Percentiles rank a stretch among this genome's conserved stretches.
Evolutionary conservation across 2,797 vertebrate species (phyloP).

Genomic region (Typhlichthys subterraneus): DNA sequence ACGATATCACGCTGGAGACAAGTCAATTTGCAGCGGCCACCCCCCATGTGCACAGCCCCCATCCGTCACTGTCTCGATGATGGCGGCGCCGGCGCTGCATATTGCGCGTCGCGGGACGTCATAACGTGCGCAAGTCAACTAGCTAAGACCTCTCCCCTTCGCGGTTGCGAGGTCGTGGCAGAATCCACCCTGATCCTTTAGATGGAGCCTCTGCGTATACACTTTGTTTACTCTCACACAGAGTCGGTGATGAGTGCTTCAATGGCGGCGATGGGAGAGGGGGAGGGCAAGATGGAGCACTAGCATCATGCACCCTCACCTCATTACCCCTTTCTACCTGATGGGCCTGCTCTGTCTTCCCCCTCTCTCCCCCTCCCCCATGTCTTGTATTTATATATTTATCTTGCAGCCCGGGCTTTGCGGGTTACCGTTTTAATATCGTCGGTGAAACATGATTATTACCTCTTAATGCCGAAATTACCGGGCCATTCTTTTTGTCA

Average conservation of each 20-base stretch:
- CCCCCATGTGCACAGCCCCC: too few relatives aligned
- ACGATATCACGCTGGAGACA: too few relatives aligned
- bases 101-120: too few relatives aligned
- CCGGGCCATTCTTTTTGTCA: constrained; percentile 84
- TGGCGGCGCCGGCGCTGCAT: too few relatives aligned
- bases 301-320: constrained; percentile 40
- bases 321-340: constrained; percentile 79
- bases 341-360: constrained; percentile 57
- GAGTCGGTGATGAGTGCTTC: constrained; percentile 68
- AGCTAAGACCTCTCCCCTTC: too few relatives aligned
- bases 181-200: too few relatives aligned
- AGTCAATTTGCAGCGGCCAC: too few relatives aligned
- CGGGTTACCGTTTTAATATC: constrained; percentile 98
- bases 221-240: constrained; percentile 79
- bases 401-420: constrained; percentile 87
- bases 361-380: not conserved
- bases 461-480: constrained; percentile 99
- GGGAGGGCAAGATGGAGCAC: not conserved
- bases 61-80: too few relatives aligned
- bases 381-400: constrained; percentile 78
- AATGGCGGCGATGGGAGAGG: not conserved
- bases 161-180: too few relatives aligned
- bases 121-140: too few relatives aligned
- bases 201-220: constrained; percentile 13
- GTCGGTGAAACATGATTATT: constrained; percentile 99